These are phyloP conservation scores for Pseudochaenichthys georgianus DNA, from an alignment of 2,797 vertebrate species.

Conservation along the genomic window DNA sequence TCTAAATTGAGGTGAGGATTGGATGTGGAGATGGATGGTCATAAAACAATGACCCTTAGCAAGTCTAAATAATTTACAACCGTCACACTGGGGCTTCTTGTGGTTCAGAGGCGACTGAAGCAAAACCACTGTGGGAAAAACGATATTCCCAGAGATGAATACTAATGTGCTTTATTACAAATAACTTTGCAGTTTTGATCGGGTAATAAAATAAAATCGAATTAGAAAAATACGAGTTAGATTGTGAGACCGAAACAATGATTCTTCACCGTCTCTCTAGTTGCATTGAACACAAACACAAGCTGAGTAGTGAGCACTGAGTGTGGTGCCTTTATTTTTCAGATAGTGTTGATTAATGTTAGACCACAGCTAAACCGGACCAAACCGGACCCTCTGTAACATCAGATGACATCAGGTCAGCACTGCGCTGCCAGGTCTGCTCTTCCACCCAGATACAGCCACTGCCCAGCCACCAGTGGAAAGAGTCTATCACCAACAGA, in stretches of 20 bases:
- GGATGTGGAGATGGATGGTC: constrained; percentile 36
- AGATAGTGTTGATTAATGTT: constrained; percentile 56
- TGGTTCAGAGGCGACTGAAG: constrained; percentile 35
- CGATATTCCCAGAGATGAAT: constrained; percentile 2
- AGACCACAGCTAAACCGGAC: constrained; percentile 40
- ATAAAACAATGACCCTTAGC: constrained; percentile 37
- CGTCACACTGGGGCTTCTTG: constrained; percentile 13
- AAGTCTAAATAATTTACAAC: constrained; percentile 37
- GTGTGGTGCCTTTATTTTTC: constrained; percentile 27
- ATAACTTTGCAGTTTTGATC: constrained; percentile 5
- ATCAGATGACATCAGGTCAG: constrained; percentile 60
- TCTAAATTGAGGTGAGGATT: constrained; percentile 54
- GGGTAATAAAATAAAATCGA: constrained; percentile 1
- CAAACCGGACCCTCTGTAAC: constrained; percentile 46
- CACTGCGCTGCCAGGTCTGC: constrained; percentile 46
- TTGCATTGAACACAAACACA: constrained; percentile 37
- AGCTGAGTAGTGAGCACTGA: constrained; percentile 34
- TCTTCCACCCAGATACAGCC: constrained; percentile 44
- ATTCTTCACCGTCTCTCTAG: no score
- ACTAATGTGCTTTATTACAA: constrained; percentile 20
- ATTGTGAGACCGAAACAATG: constrained; percentile 12
- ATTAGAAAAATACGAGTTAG: constrained; percentile 16
- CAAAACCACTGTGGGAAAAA: constrained; percentile 26
- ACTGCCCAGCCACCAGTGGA: constrained; percentile 50
- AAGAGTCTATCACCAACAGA: constrained; percentile 34